Base-by-base conservation (phyloP, 2,888 invertebrate species). In the Caenorhabditis sp. region DNA sequence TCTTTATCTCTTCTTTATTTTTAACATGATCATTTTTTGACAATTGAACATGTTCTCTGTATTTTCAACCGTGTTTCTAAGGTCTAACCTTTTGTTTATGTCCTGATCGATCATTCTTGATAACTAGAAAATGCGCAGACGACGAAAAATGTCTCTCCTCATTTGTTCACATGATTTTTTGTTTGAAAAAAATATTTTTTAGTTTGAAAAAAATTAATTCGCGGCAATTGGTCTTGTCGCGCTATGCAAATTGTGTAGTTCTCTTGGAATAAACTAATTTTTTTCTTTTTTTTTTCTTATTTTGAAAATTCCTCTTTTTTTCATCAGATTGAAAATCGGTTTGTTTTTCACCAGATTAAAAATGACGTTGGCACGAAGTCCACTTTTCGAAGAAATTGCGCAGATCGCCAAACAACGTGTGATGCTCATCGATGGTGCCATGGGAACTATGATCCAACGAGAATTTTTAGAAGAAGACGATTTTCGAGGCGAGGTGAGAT, bases 401-500 rank as follows among this genome's bases (percentile, higher is more conserved):
- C 66, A 61, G n/a, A 64, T 79, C 37, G 78, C 79, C 62, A 75
- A 69, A 59, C 78, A 83, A 58, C 68, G 82, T 17, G 77, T 83
- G 59, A 76, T 84, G 76, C 73, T 84, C 62, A 82, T 83, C 51
- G 84, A 84, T 68, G 84, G 91, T 37, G 91, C 90, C 10, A 91
- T 91, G 91, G 91, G 91, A n/a, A 91, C 91, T 5, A 91, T 91
- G 91, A 91, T 91, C 60, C 90, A 91, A 79, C 83, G 87, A 61
- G 87, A 89, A 62, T 84, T 87, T 58, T 86, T 91, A 63, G 89
- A 89, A 54, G 91, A 91, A 76, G 88, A 89, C 37, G 90, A 91
- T 79, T 91, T 90, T 82, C 83, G 90, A 51, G 77, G 75, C 58
- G 79, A 79, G 72, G 77, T 78, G 43, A 43, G 43, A 43, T 43